A percentile compares a stretch with the other conserved stretches of the same genome.
Evolutionary conservation across 2,888 invertebrate genomes (phyloP).

Genomic region (Drosophila mulleri): DNA sequence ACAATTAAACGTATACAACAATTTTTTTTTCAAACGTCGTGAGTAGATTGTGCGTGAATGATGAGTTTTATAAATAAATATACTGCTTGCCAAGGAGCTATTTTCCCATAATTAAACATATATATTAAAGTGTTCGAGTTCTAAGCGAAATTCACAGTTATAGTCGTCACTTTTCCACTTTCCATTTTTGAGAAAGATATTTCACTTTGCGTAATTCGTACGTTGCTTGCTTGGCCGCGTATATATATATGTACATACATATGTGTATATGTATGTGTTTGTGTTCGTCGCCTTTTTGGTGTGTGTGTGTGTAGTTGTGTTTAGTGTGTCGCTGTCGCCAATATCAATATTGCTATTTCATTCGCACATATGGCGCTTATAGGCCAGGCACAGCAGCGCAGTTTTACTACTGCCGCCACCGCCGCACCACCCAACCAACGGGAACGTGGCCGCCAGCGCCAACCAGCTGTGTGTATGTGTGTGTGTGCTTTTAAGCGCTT

Average conservation of each 20-base stretch:
- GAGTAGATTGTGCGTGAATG: slow-evolving; percentile 46
- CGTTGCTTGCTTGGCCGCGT: slow-evolving; percentile 62
- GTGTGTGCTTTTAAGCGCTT: slow-evolving; percentile 71
- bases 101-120: slow-evolving; percentile 6
- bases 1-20: slow-evolving; percentile 25
- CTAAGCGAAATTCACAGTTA: slow-evolving; percentile 42
- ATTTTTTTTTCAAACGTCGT: slow-evolving; percentile 45
- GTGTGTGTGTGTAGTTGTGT: slow-evolving; percentile 45
- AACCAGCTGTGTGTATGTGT: slow-evolving; percentile 44
- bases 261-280: slow-evolving; percentile 33
- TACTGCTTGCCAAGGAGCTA: slow-evolving; percentile 18
- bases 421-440: slow-evolving; percentile 42
- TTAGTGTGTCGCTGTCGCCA: slow-evolving; percentile 65
- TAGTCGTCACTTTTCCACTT: slow-evolving; percentile 74
- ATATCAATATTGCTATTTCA: slow-evolving; percentile 68
- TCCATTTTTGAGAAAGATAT: slow-evolving; percentile 80
- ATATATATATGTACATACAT: slow-evolving; percentile 30
- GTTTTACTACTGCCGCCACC: slow-evolving; percentile 66
- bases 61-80: slow-evolving; percentile 60
- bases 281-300: slow-evolving; percentile 41
- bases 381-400: slow-evolving; percentile 54
- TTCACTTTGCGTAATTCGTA: slow-evolving; percentile 84
- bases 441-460: slow-evolving; percentile 59
- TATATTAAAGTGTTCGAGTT: slow-evolving; percentile 30
- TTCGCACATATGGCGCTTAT: slow-evolving; percentile 52